Evolutionary conservation across 2,888 invertebrate species (phyloP).

Genomic region (Agrotis puta): DNA sequence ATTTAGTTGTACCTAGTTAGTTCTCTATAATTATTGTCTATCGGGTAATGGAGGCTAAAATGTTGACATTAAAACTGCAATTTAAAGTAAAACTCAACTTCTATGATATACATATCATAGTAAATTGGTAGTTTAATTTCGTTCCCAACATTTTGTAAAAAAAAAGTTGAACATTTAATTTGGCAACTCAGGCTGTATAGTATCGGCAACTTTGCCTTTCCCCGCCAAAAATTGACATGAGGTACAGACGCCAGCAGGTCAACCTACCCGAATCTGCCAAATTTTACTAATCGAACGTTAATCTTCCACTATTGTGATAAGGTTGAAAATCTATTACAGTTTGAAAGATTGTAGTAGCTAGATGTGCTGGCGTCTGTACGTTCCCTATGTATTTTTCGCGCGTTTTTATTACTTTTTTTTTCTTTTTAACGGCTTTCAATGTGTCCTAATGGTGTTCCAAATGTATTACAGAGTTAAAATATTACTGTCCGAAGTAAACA

Average conservation of each 20-base stretch:
- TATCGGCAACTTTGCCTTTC: background rate
- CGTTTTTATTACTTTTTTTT: slow-evolving; percentile 16
- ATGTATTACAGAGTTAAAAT: slow-evolving; percentile 36
- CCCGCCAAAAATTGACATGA: background rate
- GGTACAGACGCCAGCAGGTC: too few relatives aligned
- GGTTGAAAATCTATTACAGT: too few relatives aligned
- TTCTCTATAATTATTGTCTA: slow-evolving; percentile 5
- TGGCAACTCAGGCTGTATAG: background rate
- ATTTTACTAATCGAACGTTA: too few relatives aligned
- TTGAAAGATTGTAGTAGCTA: too few relatives aligned
- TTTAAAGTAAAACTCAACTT: background rate
- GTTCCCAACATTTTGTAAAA: too few relatives aligned
- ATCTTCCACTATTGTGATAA: too few relatives aligned
- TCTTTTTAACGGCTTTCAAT: slow-evolving; percentile 9
- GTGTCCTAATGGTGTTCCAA: slow-evolving; percentile 24
- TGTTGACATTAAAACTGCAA: slow-evolving; percentile 1
- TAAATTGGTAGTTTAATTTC: too few relatives aligned
- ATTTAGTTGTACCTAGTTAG: background rate
- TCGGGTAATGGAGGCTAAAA: background rate
- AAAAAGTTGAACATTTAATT: background rate
- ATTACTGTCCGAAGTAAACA: slow-evolving; percentile 23
- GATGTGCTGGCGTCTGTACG: too few relatives aligned
- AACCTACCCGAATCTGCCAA: too few relatives aligned
- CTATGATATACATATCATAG: background rate
- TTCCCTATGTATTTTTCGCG: background rate